Conservation (phyloP, 1,140 invertebrate species). For the Pararge aegeria region DNA sequence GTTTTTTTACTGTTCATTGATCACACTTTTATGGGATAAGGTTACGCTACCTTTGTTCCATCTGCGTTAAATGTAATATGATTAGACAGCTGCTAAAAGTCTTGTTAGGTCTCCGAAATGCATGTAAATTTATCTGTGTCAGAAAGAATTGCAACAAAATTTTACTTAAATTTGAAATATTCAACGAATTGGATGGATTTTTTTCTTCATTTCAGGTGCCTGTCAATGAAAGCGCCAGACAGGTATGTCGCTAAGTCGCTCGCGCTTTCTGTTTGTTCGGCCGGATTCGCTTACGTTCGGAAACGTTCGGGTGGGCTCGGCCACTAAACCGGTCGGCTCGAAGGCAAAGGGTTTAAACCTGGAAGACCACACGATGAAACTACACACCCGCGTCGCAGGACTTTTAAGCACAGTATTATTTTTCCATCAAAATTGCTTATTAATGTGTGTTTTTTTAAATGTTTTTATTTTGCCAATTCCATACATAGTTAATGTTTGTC, state of each 20-base stretch:
- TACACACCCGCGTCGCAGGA: conserved; percentile 75
- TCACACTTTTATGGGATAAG: conserved; percentile 20
- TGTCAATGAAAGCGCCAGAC: conserved; percentile 85
- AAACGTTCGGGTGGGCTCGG: conserved; percentile 64
- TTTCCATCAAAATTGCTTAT: conserved; percentile 73
- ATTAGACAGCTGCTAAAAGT: conserved; percentile 22
- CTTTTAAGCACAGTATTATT: conserved; percentile 64
- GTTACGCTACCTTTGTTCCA: conserved; percentile 18
- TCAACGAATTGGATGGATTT: conserved; percentile 81
- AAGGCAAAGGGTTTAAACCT: conserved; percentile 71
- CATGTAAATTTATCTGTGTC: conserved; percentile 80
- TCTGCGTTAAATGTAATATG: conserved; percentile 5
- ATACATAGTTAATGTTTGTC: conserved; percentile 50
- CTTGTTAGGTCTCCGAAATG: conserved; percentile 29
- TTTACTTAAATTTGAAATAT: conserved; percentile 70
- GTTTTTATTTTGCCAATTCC: conserved; percentile 56
- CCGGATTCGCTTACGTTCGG: conserved; percentile 68
- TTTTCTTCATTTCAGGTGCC: conserved; percentile 85
- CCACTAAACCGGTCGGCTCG: conserved; percentile 54
- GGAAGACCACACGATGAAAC: conserved; percentile 64
- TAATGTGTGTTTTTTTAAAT: conserved; percentile 72
- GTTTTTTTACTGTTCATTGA: conserved; percentile 23
- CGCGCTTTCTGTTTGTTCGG: conserved; percentile 72
- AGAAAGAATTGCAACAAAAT: conserved; percentile 41
- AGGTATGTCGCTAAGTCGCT: conserved; percentile 80